Conservation (phyloP, 2,888 invertebrate genomes). For the Drosophila bunnanda region DNA sequence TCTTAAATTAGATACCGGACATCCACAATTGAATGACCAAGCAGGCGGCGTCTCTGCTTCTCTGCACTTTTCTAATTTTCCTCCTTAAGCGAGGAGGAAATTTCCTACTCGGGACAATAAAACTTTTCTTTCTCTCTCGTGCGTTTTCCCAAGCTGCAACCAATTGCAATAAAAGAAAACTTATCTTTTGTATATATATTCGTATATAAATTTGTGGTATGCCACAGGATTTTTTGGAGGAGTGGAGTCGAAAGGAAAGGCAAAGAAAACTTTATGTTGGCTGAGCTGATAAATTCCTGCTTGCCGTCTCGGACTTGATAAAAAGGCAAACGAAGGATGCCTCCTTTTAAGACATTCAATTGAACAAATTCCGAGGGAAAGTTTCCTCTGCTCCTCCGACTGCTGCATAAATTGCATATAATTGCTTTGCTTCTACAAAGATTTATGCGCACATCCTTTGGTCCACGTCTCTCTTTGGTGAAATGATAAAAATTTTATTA, state of each 20-base stretch:
- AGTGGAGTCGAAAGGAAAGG: slow-evolving; percentile 27
- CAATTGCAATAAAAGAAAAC: slow-evolving; percentile 79
- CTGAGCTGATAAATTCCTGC: slow-evolving; percentile 76
- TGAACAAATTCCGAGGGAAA: slow-evolving; percentile 69
- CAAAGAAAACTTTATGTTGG: slow-evolving; percentile 74
- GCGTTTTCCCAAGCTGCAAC: slow-evolving; percentile 44
- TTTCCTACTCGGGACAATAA: slow-evolving; percentile 62
- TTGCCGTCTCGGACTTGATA: slow-evolving; percentile 74
- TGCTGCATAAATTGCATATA: slow-evolving; percentile 83
- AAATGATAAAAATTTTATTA: slow-evolving; percentile 80
- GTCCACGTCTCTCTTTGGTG: slow-evolving; percentile 62
- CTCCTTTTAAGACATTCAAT: slow-evolving; percentile 76
- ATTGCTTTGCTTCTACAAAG: slow-evolving; percentile 75
- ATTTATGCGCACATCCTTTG: slow-evolving; percentile 76
- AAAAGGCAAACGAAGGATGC: slow-evolving; percentile 57
- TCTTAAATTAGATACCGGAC: slow-evolving; percentile 62
- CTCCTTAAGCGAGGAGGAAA: slow-evolving; percentile 56
- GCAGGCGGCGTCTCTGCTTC: slow-evolving; percentile 33
- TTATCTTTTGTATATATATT: slow-evolving; percentile 64
- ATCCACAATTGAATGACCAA: slow-evolving; percentile 61
- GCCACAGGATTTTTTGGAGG: slow-evolving; percentile 37
- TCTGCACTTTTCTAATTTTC: slow-evolving; percentile 62
- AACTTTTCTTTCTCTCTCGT: slow-evolving; percentile 67
- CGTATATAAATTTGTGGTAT: slow-evolving; percentile 45
- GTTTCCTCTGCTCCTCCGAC: slow-evolving; percentile 34